These are phyloP conservation scores for Sebastes itinus DNA, from an alignment of 2,797 vertebrate species.

Conservation along the genomic window DNA sequence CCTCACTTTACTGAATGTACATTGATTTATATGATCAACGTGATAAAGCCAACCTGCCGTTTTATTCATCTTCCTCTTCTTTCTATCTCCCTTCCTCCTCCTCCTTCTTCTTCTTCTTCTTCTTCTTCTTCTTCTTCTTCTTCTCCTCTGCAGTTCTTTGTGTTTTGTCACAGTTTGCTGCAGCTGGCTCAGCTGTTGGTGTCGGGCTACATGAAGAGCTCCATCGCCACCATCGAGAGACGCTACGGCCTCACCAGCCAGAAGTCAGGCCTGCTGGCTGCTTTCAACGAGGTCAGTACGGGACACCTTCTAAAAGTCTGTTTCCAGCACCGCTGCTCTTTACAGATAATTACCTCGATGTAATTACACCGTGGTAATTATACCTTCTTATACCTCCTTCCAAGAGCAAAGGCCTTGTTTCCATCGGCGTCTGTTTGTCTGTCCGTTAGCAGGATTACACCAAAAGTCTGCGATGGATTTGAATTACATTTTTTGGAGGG, in stretches of 20 bases:
- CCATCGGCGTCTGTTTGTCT: too few species aligned
- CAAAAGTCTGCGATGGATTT: too few species aligned
- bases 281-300: slow-evolving; percentile 91
- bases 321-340: too few species aligned
- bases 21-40: background rate
- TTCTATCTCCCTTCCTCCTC: background rate
- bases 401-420: too few species aligned
- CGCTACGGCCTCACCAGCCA: slow-evolving; percentile 94
- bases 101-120: background rate
- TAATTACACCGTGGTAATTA: too few species aligned
- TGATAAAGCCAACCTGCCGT: too few species aligned
- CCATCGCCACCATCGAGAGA: slow-evolving; percentile 93
- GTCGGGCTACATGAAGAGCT: slow-evolving; percentile 93
- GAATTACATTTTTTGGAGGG: too few species aligned
- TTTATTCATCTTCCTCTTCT: background rate
- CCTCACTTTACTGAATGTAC: background rate
- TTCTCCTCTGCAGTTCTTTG: slow-evolving; percentile 86
- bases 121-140: background rate
- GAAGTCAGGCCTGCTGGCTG: slow-evolving; percentile 88
- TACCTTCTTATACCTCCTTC: too few species aligned
- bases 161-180: slow-evolving; percentile 91
- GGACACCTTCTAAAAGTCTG: fast-evolving
- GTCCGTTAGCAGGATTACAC: too few species aligned
- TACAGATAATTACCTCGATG: too few species aligned
- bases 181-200: slow-evolving; percentile 92